Percentiles rank a stretch among this genome's conserved stretches.
phyloP scores from a whole-genome alignment of 2,113 vertebrate genomes.

The Glareola pratincola region DNA sequence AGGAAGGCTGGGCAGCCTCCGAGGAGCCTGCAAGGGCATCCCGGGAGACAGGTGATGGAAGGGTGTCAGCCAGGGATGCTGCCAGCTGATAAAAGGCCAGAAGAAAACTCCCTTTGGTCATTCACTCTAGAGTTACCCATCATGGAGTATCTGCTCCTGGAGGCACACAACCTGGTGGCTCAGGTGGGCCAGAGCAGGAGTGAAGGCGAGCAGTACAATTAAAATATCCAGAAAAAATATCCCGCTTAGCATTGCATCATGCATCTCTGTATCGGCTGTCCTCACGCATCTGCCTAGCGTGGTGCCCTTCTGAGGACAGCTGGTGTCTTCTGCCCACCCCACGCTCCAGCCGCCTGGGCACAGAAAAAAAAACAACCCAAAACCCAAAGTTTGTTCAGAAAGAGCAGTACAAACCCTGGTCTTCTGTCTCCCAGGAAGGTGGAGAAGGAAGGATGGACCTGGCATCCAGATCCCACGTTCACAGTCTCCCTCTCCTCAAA shows the following conservation, averaged over 20 bases:
- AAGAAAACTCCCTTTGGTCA: neutral
- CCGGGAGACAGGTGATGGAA: neutral
- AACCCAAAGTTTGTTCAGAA: neutral
- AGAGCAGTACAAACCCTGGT: rapidly evolving
- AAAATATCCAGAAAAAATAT: neutral
- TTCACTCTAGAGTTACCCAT: neutral
- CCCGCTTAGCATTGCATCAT: neutral
- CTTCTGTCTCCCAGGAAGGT: neutral
- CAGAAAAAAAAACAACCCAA: neutral
- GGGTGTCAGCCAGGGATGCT: rapidly evolving
- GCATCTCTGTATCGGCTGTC: neutral
- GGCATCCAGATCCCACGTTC: neutral
- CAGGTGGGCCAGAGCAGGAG: neutral
- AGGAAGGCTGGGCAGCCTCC: neutral
- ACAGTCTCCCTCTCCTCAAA: neutral
- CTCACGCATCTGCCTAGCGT: neutral
- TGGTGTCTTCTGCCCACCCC: neutral
- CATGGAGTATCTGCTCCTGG: neutral
- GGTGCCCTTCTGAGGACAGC: neutral
- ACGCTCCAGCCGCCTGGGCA: rapidly evolving
- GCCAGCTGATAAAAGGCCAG: neutral
- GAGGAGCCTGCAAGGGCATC: neutral
- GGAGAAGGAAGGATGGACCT: neutral
- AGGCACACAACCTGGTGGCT: neutral
- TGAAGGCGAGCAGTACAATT: neutral